phyloP scores from a whole-genome alignment of 2,888 invertebrate genomes.

The Neoscelio sp. region DNA sequence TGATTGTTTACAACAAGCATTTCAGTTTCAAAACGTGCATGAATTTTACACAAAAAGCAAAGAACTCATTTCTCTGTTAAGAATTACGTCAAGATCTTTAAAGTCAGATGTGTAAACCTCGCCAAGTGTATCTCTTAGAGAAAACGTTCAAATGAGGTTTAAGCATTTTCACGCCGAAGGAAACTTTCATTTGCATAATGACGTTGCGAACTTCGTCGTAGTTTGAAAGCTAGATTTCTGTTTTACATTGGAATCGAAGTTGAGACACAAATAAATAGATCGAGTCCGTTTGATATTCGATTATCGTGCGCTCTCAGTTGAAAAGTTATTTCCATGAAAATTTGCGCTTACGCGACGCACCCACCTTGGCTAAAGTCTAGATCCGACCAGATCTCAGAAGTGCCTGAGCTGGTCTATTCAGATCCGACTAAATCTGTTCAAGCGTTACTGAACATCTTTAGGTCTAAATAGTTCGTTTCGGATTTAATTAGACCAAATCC shows the following conservation, averaged over 20 bases:
- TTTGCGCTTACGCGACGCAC: too few species aligned
- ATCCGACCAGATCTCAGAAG: too few species aligned
- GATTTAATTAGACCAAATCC: too few species aligned
- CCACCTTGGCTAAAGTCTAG: too few species aligned
- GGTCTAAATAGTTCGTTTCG: too few species aligned
- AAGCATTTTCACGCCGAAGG: conserved; percentile 74
- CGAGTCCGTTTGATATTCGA: conserved; percentile 18
- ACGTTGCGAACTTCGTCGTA: conserved; percentile 76
- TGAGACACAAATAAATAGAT: conserved; percentile 26
- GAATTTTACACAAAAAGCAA: background rate
- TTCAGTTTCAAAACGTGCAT: too few species aligned
- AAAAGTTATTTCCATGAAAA: background rate
- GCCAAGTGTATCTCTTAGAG: conserved; percentile 44
- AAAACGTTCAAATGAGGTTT: conserved; percentile 53
- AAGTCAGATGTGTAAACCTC: conserved; percentile 37
- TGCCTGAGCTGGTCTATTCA: too few species aligned
- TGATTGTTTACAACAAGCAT: too few species aligned
- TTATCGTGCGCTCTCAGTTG: conserved; percentile 1
- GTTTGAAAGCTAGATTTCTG: conserved; percentile 31
- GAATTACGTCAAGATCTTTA: background rate
- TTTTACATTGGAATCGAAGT: conserved; percentile 27
- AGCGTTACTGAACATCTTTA: too few species aligned
- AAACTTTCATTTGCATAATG: conserved; percentile 80
- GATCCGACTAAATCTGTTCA: too few species aligned
- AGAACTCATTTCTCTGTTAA: background rate